Base-by-base conservation (phyloP, 2,888 invertebrate species). In the Papilio protenor region DNA sequence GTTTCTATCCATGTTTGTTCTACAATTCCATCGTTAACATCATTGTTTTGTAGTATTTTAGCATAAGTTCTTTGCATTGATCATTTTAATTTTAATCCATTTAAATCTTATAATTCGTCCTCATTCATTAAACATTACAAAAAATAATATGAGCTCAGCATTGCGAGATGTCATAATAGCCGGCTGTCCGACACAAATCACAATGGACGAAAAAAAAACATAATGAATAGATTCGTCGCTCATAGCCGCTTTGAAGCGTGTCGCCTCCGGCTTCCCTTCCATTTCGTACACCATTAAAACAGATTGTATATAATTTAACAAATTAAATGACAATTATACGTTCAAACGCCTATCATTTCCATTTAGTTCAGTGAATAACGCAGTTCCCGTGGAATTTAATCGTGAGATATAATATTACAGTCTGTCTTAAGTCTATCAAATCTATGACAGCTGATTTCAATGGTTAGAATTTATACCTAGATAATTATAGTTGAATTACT, bases 211-310 rank as follows among this genome's bases (percentile, higher is more conserved):
- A 88, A 82, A 88, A 89, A 87, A 87, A 21, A 82, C 76, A 74
- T 86, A 89, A 89, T 89, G 87, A 89, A 88, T 89, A 87, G 87
- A 85, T 86, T 84, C 84, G 85, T 85, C 84, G 84, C 82, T 87
- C 40, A 40, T 40, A 40, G 40, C 40, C 40, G 40, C 40, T 81
- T 81, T 81, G 82, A 83, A 83, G 83, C 83, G 81, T 87, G 86
- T 87, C 87, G 85, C 86, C 84, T 74, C 82, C 79, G 86, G 88
- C 83, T 80, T 75, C 57, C 75, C 45, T 40, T 83, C 81, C 77
- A 81, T 81, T 81, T 79, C 76, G 74, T 79, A 79, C 61, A 76
- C 81, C 81, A 84, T 83, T 84, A 82, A 79, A 82, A 80, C 77
- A 79, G 80, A 83, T 83, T 81, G 80, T 82, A 81, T 84, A 81